Evolutionary conservation across 1,140 invertebrate species (phyloP).

Genomic region (Diprion similis): DNA sequence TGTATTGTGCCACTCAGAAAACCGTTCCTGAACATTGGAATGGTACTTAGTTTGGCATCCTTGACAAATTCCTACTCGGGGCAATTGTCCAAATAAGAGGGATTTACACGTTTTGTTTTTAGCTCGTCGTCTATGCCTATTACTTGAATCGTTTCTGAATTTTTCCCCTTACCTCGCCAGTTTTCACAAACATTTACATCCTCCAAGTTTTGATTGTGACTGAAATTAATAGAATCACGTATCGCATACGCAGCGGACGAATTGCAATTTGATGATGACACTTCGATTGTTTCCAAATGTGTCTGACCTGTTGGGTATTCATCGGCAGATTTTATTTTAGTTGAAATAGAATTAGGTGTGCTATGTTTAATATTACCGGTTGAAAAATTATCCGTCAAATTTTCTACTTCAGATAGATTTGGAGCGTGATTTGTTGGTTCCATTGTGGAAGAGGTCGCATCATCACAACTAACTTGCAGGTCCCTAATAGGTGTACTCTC

Average conservation of each 20-base stretch:
- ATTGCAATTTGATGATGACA: not conserved
- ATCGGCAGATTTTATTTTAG: not conserved
- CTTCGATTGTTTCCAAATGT: not conserved
- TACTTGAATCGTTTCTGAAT: not conserved
- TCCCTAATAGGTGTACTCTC: no score
- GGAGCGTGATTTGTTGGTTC: no score
- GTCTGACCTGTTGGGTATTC: not conserved
- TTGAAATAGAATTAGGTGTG: not conserved
- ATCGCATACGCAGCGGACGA: not conserved
- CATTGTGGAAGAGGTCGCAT: no score
- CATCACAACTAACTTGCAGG: no score
- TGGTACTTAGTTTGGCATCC: not conserved
- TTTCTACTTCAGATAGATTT: no score
- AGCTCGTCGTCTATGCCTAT: not conserved
- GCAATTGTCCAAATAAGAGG: not conserved
- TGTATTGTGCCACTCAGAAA: not conserved
- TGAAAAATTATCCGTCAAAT: not conserved
- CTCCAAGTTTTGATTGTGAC: not conserved
- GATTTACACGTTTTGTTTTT: not conserved
- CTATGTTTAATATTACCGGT: not conserved
- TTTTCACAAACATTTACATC: not conserved
- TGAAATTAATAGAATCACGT: not conserved
- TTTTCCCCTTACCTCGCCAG: not conserved
- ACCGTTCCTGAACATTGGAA: not conserved
- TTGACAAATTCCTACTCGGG: not conserved